Evolutionary conservation across 2,113 vertebrate species (phyloP).

Genomic region (Cyrtonyx montezumae): DNA sequence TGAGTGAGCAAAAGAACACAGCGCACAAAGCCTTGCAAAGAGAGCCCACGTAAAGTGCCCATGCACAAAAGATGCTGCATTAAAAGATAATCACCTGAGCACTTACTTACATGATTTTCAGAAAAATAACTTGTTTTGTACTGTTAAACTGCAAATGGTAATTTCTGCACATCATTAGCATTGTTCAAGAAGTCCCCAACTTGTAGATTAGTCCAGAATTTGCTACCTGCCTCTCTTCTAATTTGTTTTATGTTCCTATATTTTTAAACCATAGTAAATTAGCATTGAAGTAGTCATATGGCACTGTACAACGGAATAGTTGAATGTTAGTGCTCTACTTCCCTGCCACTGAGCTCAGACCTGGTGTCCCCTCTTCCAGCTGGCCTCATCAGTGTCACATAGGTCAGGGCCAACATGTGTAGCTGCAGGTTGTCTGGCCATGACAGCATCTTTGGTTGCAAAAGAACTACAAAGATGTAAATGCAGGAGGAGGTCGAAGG

Average conservation of each 20-base stretch:
- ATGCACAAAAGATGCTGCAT: neutral
- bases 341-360: rapidly evolving
- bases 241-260: rapidly evolving
- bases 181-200: neutral
- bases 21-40: neutral
- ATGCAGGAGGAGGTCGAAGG: neutral
- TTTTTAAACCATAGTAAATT: neutral
- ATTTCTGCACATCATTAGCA: neutral
- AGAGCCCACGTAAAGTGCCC: neutral
- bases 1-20: neutral
- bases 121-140: neutral
- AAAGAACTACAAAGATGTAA: neutral
- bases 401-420: neutral
- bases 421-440: neutral
- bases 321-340: neutral
- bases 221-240: neutral
- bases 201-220: neutral
- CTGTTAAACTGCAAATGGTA: neutral
- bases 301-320: neutral
- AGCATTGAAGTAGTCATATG: neutral
- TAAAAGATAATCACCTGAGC: neutral
- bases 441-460: neutral
- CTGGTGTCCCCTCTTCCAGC: neutral
- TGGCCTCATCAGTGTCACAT: neutral
- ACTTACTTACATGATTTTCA: neutral